Evolutionary conservation across 2,113 vertebrate genomes (phyloP).

Genomic region (Pelecanus crispus): DNA sequence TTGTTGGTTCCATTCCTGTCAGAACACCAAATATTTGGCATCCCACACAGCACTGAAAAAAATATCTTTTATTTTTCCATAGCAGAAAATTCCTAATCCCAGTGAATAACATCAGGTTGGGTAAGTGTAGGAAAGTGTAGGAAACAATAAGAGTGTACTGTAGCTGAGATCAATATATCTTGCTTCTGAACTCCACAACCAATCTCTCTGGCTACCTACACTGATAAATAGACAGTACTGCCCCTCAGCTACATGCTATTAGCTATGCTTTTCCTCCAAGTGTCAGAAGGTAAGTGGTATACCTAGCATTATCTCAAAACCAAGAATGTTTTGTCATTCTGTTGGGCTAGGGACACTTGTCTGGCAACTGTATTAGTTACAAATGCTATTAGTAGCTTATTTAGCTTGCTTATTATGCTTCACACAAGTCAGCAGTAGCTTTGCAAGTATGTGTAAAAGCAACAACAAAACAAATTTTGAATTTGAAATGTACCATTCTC

Average conservation of each 20-base stretch:
- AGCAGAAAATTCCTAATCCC: background rate
- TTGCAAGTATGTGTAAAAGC: background rate
- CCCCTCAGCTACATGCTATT: background rate
- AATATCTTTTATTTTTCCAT: background rate
- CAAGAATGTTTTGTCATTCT: background rate
- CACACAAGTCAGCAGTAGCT: background rate
- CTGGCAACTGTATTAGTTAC: background rate
- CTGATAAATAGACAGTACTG: background rate
- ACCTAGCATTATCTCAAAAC: background rate
- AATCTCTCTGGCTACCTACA: background rate
- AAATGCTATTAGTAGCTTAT: background rate
- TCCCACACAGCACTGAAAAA: background rate
- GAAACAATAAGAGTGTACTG: conserved; percentile 19
- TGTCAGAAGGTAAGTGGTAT: background rate
- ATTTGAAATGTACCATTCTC: background rate
- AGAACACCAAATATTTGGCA: background rate
- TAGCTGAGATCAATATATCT: conserved; percentile 53
- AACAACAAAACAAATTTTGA: background rate
- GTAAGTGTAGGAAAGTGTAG: conserved; percentile 41
- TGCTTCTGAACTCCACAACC: background rate
- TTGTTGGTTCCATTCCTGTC: background rate
- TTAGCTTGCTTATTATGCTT: conserved; percentile 17
- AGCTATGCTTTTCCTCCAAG: background rate
- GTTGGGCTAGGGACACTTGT: background rate
- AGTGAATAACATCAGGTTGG: background rate